Percentiles rank a stretch among this genome's conserved stretches.
Conservation (phyloP, 2,888 invertebrate species). For the Thecophora atra region DNA sequence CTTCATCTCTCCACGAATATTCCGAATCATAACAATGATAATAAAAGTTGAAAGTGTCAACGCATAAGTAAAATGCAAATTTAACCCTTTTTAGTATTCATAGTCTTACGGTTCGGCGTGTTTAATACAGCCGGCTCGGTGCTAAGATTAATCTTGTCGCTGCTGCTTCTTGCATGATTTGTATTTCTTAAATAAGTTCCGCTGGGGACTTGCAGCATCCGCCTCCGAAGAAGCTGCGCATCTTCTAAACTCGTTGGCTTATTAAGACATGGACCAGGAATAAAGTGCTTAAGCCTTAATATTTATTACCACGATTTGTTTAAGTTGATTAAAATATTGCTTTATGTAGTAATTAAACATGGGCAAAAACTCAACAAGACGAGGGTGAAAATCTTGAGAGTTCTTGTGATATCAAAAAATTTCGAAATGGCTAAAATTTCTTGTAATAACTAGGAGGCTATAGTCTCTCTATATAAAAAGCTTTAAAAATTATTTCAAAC, state of each 20-base stretch:
- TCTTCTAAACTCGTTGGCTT: not conserved
- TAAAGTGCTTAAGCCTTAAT: not conserved
- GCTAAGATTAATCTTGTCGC: slow-evolving; percentile 51
- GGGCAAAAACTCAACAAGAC: no score
- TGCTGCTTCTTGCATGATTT: slow-evolving; percentile 47
- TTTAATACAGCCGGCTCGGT: slow-evolving; percentile 38
- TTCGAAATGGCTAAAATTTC: no score
- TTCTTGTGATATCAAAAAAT: no score
- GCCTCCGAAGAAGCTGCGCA: not conserved
- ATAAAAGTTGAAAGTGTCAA: slow-evolving; percentile 50
- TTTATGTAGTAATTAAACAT: not conserved
- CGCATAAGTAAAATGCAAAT: slow-evolving; percentile 62
- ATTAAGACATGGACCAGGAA: slow-evolving; percentile 16
- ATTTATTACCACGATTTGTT: slow-evolving; percentile 30
- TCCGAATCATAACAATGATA: slow-evolving; percentile 24
- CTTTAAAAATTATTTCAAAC: no score
- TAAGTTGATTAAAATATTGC: slow-evolving; percentile 26
- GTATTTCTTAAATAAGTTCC: slow-evolving; percentile 54
- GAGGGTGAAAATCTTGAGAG: no score
- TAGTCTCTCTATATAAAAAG: no score
- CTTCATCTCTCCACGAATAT: slow-evolving; percentile 1
- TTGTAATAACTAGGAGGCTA: no score
- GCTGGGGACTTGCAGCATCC: slow-evolving; percentile 40
- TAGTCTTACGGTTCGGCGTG: slow-evolving; percentile 56
- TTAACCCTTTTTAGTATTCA: slow-evolving; percentile 65